Conservation (phyloP, 2,113 vertebrate genomes). For the Cariama cristata region DNA sequence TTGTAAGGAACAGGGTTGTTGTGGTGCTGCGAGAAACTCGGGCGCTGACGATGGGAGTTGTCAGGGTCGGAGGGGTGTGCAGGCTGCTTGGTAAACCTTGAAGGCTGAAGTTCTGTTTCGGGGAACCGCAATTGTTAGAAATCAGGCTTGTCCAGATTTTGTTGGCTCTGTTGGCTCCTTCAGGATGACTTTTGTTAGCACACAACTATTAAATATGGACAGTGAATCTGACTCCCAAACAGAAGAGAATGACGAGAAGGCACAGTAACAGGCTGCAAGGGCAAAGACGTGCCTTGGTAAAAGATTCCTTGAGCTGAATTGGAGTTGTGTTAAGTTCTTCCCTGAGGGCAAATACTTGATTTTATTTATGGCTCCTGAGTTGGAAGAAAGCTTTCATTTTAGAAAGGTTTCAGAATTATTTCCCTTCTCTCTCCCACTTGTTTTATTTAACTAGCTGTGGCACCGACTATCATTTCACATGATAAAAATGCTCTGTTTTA, state of each 20-base stretch:
- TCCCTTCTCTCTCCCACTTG: background rate
- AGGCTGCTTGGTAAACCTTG: background rate
- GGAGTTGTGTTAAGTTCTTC: background rate
- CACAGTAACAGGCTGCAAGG: background rate
- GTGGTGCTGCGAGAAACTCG: fast-evolving
- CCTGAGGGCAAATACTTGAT: constrained; percentile 32
- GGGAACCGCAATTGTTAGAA: background rate
- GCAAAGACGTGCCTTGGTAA: background rate
- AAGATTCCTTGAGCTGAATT: background rate
- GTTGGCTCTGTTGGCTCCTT: background rate
- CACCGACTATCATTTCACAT: background rate
- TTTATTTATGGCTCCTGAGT: constrained; percentile 42
- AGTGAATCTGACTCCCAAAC: background rate
- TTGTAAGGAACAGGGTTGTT: fast-evolving
- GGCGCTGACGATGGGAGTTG: background rate
- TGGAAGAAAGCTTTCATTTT: constrained; percentile 33
- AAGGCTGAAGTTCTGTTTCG: background rate
- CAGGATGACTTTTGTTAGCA: background rate
- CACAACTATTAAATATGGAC: background rate
- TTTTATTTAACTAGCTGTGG: constrained; percentile 26
- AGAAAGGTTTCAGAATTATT: background rate
- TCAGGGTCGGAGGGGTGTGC: fast-evolving
- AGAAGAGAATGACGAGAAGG: background rate
- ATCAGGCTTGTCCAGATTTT: background rate
- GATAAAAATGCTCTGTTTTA: background rate